These are phyloP conservation scores for Tipula vernalis DNA, from an alignment of 2,888 invertebrate genomes.

Conservation along the genomic window DNA sequence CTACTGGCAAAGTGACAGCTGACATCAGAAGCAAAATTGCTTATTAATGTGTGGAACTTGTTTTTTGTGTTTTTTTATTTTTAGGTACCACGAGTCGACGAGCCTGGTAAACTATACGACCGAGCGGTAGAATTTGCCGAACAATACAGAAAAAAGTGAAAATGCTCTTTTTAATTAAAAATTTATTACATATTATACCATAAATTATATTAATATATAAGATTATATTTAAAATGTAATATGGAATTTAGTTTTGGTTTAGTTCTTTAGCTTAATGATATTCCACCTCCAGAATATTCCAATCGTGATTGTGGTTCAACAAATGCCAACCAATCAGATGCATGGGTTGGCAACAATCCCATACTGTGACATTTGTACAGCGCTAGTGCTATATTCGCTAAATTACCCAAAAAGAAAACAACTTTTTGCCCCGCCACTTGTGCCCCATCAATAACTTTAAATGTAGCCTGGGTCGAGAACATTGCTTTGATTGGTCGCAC, in stretches of 20 bases:
- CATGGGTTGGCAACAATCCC: constrained; percentile 92
- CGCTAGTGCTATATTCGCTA: constrained; percentile 82
- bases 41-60: background rate
- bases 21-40: background rate
- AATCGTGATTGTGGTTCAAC: constrained; percentile 77
- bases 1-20: background rate
- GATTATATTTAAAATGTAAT: background rate
- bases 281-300: constrained; percentile 77
- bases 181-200: background rate
- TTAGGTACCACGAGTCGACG: constrained; percentile 75
- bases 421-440: constrained; percentile 84
- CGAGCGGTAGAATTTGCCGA: constrained; percentile 58
- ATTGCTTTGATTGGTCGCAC: constrained; percentile 92
- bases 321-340: constrained; percentile 97
- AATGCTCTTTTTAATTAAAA: background rate
- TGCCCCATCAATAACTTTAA: constrained; percentile 88
- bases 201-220: background rate
- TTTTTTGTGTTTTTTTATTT: constrained; percentile 24
- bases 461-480: constrained; percentile 77
- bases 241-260: constrained; percentile 12
- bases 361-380: constrained; percentile 96
- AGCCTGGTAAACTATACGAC: constrained; percentile 58
- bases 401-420: constrained; percentile 85
- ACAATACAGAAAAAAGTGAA: constrained; percentile 38
- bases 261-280: constrained; percentile 40